Evolutionary conservation across 2,797 vertebrate genomes (phyloP), one percentile per base, ranked within the genome.

Genomic region (Antennarius maculatus): DNA sequence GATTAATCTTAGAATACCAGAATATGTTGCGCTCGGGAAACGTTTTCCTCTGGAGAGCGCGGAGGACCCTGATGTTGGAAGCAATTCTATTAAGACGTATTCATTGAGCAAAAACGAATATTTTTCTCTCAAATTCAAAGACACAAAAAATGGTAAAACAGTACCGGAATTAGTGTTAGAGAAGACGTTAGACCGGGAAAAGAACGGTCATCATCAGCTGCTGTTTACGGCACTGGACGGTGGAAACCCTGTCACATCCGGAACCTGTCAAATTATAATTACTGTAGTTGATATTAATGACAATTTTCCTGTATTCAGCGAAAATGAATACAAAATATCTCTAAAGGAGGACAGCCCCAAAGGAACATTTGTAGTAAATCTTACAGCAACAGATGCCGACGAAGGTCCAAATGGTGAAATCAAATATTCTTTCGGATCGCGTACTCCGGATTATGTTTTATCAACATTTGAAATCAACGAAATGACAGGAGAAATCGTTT

Each of bases 181-280:
- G 5, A 91, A 89, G 6, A 16, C 74, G 0, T 54, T 91, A 2
- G 90, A 91, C 37, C 12, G 90, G 54, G 88, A 91, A 28, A 89
- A 71, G 16, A 63, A 68, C 17, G 23, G 75, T 4, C 27, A 64
- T 1, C 80, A 89, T 31, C 27, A 71, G 16, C 37, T 91, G 0
- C 16, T 76, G 0, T 10, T 91, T 2, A 90, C 85, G 0, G 90
- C 90, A 3, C 48, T 87, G 42, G 88, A 91, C 15, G 88, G 88
- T 0, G 90, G 90, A 0, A 77, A 59, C 6, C 88, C 88, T 5
- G 66, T 67, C 7, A 73, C 47, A 15, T 80, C 86, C 5, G 88
- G 86, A 0, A 80, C 76, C 0, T 77, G 0, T 75, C 75, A 82
- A 18, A 82, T 90, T 1, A 80, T 39, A 0, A n/a, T 90, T 3